Evolutionary conservation across 2,113 vertebrate genomes (phyloP).

Genomic region (Sarotherodon lohbergeri): DNA sequence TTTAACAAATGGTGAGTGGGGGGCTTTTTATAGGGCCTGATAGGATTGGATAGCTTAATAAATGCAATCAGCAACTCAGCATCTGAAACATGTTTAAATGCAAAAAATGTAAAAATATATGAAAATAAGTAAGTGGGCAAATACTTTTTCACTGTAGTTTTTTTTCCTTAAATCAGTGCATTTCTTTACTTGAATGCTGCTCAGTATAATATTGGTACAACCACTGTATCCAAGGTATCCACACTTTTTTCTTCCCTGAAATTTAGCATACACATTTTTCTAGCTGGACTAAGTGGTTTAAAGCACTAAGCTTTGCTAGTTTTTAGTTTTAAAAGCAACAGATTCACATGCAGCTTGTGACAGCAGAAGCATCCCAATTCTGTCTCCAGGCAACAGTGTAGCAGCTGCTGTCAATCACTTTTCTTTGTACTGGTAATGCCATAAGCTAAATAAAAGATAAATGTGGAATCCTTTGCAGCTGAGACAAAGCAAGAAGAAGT

Average conservation of each 20-base stretch:
- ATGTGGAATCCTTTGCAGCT: background rate
- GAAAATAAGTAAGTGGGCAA: background rate
- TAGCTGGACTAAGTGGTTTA: background rate
- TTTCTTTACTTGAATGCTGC: background rate
- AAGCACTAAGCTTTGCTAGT: background rate
- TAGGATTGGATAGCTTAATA: background rate
- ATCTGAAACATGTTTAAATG: background rate
- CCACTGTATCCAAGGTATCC: background rate
- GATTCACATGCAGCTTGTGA: background rate
- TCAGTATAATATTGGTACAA: background rate
- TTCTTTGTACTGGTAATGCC: background rate
- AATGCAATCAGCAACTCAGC: background rate
- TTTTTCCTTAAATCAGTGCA: background rate
- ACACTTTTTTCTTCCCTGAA: background rate
- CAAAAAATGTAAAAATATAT: background rate
- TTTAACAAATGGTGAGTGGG: background rate
- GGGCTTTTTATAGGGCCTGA: background rate
- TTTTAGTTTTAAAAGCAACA: background rate
- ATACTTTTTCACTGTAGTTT: background rate
- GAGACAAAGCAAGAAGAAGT: background rate
- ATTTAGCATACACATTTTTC: background rate
- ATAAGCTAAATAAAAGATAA: background rate
- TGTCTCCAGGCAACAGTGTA: constrained; percentile 26
- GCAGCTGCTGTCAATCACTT: background rate
- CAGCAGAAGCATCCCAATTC: background rate